phyloP scores from a whole-genome alignment of 2,888 invertebrate genomes.

The Disparrhopalites patrizii region DNA sequence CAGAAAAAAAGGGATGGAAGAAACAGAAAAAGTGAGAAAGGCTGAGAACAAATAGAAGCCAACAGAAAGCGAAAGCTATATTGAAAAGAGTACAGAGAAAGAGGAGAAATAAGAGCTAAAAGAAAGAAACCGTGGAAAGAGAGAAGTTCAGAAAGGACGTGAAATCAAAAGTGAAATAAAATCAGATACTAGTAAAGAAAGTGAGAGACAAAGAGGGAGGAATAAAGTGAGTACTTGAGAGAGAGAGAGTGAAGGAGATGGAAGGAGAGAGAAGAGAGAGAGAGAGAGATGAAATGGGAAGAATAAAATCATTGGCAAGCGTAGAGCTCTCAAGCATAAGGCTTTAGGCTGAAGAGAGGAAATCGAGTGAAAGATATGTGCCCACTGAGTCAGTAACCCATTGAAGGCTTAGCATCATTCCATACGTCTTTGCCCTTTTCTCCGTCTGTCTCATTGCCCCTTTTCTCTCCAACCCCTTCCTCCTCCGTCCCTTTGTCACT shows the following conservation, averaged over 20 bases:
- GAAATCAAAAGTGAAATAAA: too few relatives aligned
- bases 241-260: neutral
- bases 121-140: too few relatives aligned
- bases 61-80: too few relatives aligned
- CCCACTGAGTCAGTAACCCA: slow-evolving; percentile 2
- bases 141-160: too few relatives aligned
- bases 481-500: too few relatives aligned
- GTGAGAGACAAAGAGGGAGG: neutral
- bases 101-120: too few relatives aligned
- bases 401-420: neutral
- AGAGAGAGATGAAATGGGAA: neutral
- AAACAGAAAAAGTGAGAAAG: too few relatives aligned
- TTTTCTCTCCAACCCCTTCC: neutral
- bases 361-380: neutral
- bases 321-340: neutral
- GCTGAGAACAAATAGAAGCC: too few relatives aligned
- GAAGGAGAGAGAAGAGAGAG: neutral
- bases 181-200: too few relatives aligned
- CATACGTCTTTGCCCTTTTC: neutral
- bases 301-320: neutral
- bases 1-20: too few relatives aligned
- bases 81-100: too few relatives aligned
- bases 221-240: neutral
- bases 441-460: neutral
- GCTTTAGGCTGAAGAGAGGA: neutral